Percentiles rank a stretch among this genome's conserved stretches.
These are phyloP conservation scores for Mus pahari DNA, from an alignment of 2,113 vertebrate genomes.

Conservation along the genomic window DNA sequence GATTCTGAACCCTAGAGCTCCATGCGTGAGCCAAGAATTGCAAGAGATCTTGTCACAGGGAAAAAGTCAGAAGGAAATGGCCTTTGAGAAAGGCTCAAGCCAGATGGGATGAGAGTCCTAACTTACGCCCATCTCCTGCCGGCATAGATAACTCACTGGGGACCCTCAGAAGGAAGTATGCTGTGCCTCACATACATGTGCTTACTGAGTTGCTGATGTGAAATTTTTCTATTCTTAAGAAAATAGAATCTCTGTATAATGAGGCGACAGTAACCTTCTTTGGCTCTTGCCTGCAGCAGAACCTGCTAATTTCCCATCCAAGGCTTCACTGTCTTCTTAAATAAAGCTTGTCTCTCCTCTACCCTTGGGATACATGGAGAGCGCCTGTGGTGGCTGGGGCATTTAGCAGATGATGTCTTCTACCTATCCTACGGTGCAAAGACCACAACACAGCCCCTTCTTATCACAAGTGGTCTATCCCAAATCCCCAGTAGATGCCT, in stretches of 20 bases:
- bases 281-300: background rate
- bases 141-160: background rate
- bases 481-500: background rate
- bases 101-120: background rate
- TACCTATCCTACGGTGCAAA: background rate
- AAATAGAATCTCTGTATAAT: background rate
- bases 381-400: rapidly evolving
- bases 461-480: background rate
- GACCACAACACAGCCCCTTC: background rate
- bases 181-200: background rate
- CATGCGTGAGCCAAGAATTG: background rate
- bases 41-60: background rate
- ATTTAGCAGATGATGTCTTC: background rate
- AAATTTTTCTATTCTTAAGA: background rate
- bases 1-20: conserved; percentile 20
- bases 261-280: background rate
- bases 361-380: too few species aligned
- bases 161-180: background rate
- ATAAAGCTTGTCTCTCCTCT: background rate
- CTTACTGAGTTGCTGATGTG: background rate
- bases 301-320: rapidly evolving
- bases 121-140: background rate
- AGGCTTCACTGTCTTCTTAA: background rate
- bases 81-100: conserved; percentile 19
- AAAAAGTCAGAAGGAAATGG: background rate